Evolutionary conservation across 2,113 vertebrate genomes (phyloP).

Genomic region (Tenebrosternarchus preto): DNA sequence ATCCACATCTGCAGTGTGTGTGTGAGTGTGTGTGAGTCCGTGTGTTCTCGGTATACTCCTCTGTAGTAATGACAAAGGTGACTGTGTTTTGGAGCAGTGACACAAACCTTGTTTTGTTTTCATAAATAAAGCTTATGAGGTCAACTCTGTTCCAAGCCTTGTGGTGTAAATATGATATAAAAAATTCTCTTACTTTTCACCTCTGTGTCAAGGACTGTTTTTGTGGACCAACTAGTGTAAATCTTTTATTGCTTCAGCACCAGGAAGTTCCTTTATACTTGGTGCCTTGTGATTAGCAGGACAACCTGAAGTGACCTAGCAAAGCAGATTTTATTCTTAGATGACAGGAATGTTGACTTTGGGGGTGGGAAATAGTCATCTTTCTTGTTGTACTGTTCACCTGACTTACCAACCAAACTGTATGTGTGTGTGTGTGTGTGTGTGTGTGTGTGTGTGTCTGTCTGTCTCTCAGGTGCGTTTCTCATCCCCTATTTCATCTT

Average conservation of each 20-base stretch:
- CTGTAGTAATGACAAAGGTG: conserved; percentile 11
- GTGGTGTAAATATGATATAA: conserved; percentile 35
- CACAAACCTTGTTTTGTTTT: conserved; percentile 15
- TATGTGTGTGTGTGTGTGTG: neutral
- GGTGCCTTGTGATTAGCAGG: neutral
- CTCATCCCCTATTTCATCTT: conserved; percentile 99
- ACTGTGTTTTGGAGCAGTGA: conserved; percentile 19
- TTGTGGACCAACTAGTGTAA: neutral
- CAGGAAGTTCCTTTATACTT: neutral
- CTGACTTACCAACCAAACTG: neutral
- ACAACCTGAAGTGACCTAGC: no score
- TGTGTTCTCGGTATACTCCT: neutral
- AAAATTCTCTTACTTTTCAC: conserved; percentile 9
- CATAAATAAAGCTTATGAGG: conserved; percentile 26
- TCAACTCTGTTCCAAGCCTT: neutral
- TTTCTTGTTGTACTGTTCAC: neutral
- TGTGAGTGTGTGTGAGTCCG: neutral
- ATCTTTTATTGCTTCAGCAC: neutral
- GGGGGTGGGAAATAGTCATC: neutral
- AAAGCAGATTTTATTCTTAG: no score
- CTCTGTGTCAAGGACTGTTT: conserved; percentile 9
- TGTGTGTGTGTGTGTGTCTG: no score
- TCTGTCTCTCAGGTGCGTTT: conserved; percentile 85
- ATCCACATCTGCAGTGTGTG: neutral
- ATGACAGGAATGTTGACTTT: no score